A percentile compares a stretch with the other conserved stretches of the same genome.
phyloP scores from a whole-genome alignment of 2,888 invertebrate genomes.

The Drosophila glabriapex region DNA sequence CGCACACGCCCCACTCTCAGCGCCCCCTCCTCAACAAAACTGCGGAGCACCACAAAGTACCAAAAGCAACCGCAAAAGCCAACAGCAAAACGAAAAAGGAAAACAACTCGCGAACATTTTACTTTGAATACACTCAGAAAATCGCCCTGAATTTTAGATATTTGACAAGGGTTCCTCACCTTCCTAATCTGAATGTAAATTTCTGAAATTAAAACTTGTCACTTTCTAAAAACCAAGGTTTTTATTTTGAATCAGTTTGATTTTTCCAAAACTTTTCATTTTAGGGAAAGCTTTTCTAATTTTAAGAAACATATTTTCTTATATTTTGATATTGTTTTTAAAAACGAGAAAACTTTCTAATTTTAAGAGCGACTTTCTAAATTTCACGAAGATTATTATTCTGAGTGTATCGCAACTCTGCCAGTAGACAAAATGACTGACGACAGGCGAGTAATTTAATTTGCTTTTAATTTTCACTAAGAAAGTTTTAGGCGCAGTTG shows the following conservation, averaged over 20 bases:
- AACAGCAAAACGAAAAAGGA: conserved; percentile 10
- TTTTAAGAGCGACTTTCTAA: neutral
- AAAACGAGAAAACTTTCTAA: neutral
- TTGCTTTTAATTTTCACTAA: conserved; percentile 65
- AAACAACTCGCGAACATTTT: conserved; percentile 32
- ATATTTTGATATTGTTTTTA: neutral
- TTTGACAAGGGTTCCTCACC: no score
- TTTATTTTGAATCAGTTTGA: no score
- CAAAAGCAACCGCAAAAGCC: conserved; percentile 35
- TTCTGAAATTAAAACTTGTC: neutral
- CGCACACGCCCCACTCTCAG: conserved; percentile 54
- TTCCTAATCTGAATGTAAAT: neutral
- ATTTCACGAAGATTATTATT: neutral
- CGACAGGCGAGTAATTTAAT: conserved; percentile 58
- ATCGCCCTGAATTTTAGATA: neutral
- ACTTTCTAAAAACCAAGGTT: no score
- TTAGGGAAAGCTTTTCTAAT: neutral
- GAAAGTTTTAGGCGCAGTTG: conserved; percentile 49
- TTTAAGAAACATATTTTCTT: neutral
- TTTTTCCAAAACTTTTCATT: neutral
- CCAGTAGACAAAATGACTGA: conserved; percentile 19
- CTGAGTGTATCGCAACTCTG: conserved; percentile 11
- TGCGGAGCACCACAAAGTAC: conserved; percentile 40
- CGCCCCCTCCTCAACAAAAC: neutral
- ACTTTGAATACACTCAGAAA: conserved; percentile 7